These are phyloP conservation scores for Dryas iulia DNA, from an alignment of 1,140 invertebrate genomes.

Conservation along the genomic window DNA sequence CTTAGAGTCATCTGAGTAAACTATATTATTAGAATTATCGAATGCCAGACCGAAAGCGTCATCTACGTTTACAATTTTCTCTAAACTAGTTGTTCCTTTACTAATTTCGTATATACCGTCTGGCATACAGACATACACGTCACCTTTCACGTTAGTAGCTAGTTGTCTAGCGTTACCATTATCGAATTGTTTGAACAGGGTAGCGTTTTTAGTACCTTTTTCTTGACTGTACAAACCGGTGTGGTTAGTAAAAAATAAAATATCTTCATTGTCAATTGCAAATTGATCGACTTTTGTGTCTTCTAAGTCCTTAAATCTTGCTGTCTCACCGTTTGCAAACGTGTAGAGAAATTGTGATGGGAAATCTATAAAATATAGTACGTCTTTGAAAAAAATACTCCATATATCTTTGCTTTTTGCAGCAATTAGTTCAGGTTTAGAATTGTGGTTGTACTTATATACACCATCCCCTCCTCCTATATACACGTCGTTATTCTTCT, in stretches of 20 bases:
- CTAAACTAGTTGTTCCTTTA: constrained; percentile 34
- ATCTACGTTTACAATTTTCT: constrained; percentile 46
- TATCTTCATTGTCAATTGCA: constrained; percentile 54
- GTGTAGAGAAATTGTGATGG: constrained; percentile 58
- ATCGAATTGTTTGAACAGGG: neutral
- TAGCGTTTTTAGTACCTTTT: constrained; percentile 50
- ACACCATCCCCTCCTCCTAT: constrained; percentile 60
- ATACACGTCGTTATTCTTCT: constrained; percentile 47
- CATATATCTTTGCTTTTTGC: constrained; percentile 47
- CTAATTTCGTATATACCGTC: constrained; percentile 55
- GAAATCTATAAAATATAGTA: constrained; percentile 54
- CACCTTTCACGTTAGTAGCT: constrained; percentile 44
- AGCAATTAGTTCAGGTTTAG: constrained; percentile 40
- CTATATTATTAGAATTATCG: constrained; percentile 57
- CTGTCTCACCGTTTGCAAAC: constrained; percentile 40
- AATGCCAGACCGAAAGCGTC: constrained; percentile 61
- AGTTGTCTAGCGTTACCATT: neutral
- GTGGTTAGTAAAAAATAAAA: constrained; percentile 53
- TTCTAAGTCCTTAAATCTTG: constrained; percentile 55
- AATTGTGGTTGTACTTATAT: constrained; percentile 53
- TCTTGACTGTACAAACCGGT: constrained; percentile 56
- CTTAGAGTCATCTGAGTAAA: constrained; percentile 55
- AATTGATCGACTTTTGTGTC: constrained; percentile 63
- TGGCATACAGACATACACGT: constrained; percentile 47
- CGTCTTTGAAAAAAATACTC: constrained; percentile 55